phyloP scores from a whole-genome alignment of 2,113 vertebrate genomes.

The Strix uralensis region DNA sequence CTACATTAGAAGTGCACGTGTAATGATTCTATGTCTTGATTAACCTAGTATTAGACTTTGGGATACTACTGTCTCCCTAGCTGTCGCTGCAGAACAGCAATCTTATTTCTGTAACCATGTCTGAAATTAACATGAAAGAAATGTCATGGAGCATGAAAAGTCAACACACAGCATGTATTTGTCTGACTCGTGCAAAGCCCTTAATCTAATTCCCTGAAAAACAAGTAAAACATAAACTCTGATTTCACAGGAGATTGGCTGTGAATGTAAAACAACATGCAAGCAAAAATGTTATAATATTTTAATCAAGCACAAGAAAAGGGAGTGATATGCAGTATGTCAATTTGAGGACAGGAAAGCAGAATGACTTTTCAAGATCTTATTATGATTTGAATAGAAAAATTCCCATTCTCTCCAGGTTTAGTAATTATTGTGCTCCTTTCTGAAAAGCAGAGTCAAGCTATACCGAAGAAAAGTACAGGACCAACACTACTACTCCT shows the following conservation, averaged over 20 bases:
- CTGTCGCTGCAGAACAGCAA: background rate
- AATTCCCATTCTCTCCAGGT: background rate
- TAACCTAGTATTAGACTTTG: background rate
- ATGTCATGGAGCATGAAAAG: background rate
- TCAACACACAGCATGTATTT: background rate
- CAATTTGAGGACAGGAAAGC: background rate
- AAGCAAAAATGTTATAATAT: background rate
- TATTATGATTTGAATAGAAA: background rate
- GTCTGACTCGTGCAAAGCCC: background rate
- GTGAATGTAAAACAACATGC: background rate
- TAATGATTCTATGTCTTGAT: background rate
- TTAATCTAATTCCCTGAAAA: background rate
- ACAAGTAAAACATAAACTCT: background rate
- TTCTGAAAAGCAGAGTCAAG: background rate
- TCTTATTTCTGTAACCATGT: background rate
- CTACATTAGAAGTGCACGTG: background rate
- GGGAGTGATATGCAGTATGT: background rate
- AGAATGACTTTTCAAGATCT: background rate
- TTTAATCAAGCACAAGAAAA: background rate
- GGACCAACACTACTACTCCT: background rate
- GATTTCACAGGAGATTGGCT: background rate
- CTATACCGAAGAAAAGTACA: background rate
- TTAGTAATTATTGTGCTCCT: background rate
- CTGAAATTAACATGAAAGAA: background rate
- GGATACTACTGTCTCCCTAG: background rate